Conservation (phyloP, 1,140 invertebrate species). For the Capitella teleta region DNA sequence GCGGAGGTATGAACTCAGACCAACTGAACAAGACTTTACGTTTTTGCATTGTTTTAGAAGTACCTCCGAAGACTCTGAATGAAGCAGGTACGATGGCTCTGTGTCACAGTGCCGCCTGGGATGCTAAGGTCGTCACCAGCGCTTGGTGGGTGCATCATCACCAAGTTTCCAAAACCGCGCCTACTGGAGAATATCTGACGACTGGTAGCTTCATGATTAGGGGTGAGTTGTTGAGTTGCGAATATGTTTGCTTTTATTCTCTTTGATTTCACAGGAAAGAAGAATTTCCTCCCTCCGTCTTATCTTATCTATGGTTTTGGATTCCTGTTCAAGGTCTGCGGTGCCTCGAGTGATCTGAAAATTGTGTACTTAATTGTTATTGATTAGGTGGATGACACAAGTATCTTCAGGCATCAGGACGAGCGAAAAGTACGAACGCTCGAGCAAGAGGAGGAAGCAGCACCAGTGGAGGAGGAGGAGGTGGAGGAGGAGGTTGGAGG, state of each 20-base stretch:
- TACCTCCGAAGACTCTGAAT: slow-evolving; percentile 83
- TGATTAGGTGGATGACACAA: slow-evolving; percentile 36
- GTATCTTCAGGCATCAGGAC: slow-evolving; percentile 35
- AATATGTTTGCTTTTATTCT: too few relatives aligned
- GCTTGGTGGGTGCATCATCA: slow-evolving; percentile 94
- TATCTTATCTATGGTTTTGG: slow-evolving; percentile 88
- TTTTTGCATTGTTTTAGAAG: slow-evolving; percentile 10
- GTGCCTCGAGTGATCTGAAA: background rate
- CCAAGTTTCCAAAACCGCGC: slow-evolving; percentile 94
- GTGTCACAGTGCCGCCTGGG: slow-evolving; percentile 93
- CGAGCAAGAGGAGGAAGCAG: slow-evolving; percentile 25
- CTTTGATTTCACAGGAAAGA: slow-evolving; percentile 51
- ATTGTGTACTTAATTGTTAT: background rate
- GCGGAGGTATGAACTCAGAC: slow-evolving; percentile 24
- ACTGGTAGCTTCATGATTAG: slow-evolving; percentile 95
- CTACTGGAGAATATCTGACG: slow-evolving; percentile 89
- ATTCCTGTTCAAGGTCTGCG: slow-evolving; percentile 64
- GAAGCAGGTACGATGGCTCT: slow-evolving; percentile 96
- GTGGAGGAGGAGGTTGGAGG: slow-evolving; percentile 10
- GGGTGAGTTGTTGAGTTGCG: slow-evolving; percentile 46
- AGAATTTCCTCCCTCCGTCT: slow-evolving; percentile 86
- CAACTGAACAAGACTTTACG: background rate
- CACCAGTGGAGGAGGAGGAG: slow-evolving; percentile 12
- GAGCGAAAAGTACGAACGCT: slow-evolving; percentile 35
- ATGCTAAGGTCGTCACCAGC: slow-evolving; percentile 84